Conservation (phyloP, 1,140 invertebrate genomes). For the Ips nitidus region DNA sequence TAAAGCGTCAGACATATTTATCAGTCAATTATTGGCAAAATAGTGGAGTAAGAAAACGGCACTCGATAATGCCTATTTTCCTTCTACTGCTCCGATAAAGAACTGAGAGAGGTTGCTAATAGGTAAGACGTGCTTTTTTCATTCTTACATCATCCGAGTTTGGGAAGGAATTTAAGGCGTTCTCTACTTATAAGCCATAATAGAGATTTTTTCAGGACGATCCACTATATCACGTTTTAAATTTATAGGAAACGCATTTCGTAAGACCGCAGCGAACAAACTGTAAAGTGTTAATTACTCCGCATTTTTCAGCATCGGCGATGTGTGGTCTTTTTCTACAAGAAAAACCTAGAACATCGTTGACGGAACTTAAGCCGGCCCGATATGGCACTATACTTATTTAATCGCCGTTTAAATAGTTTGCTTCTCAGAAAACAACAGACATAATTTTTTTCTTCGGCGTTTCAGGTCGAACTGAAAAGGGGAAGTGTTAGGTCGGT, state of each 20-base stretch:
- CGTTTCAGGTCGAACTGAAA: conserved; percentile 26
- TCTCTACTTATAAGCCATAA: conserved; percentile 14
- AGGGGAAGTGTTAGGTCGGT: conserved; percentile 27
- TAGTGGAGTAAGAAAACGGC: conserved; percentile 1
- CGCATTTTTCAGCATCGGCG: conserved; percentile 30
- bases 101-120: conserved; percentile 11
- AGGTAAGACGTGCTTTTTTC: conserved; percentile 13
- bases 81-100: conserved; percentile 6
- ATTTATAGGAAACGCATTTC: conserved; percentile 26
- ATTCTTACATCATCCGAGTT: conserved; percentile 20
- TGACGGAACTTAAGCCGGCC: conserved; percentile 27
- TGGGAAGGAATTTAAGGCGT: conserved; percentile 15
- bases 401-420: conserved; percentile 25
- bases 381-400: conserved; percentile 25
- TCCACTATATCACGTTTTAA: conserved; percentile 19
- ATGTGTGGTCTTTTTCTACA: conserved; percentile 31
- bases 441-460: conserved; percentile 19
- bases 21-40: conserved; percentile 3
- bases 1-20: not conserved
- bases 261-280: conserved; percentile 15
- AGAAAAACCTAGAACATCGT: conserved; percentile 28
- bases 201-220: conserved; percentile 18
- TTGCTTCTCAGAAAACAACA: conserved; percentile 31
- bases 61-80: conserved; percentile 2
- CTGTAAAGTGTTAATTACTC: conserved; percentile 34